A percentile compares a stretch with the other conserved stretches of the same genome.
Conservation (phyloP, 2,888 invertebrate species). For the Mimachlamys varia region DNA sequence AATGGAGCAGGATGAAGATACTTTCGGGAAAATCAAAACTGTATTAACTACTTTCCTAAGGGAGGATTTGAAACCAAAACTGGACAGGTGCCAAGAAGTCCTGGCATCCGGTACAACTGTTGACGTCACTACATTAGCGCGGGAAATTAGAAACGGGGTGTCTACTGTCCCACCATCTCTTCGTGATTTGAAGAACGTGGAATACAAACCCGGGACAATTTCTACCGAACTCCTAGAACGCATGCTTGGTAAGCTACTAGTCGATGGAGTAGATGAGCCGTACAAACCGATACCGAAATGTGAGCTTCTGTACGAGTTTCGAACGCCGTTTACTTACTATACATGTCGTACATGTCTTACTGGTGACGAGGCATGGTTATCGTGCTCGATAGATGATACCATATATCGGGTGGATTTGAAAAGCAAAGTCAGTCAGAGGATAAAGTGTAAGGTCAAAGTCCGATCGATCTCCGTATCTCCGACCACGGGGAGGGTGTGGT, state of each 20-base stretch:
- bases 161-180: neutral
- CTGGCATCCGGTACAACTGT: constrained; percentile 23
- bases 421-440: neutral
- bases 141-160: neutral
- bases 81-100: neutral
- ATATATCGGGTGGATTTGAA: neutral
- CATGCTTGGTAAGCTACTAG: constrained; percentile 9
- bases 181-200: neutral
- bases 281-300: neutral
- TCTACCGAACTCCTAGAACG: neutral
- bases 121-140: constrained; percentile 17
- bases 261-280: neutral
- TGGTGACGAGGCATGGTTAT: constrained; percentile 18
- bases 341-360: neutral
- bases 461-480: neutral
- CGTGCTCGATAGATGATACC: neutral
- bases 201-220: neutral
- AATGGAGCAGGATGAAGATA: neutral
- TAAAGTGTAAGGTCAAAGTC: neutral
- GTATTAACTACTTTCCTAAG: neutral
- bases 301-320: neutral
- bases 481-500: constrained; percentile 3
- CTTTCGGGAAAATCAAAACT: neutral
- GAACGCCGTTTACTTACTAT: neutral
- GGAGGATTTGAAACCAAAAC: neutral